These are phyloP conservation scores for Scleropages formosus DNA, from an alignment of 2,797 vertebrate genomes.

Conservation along the genomic window DNA sequence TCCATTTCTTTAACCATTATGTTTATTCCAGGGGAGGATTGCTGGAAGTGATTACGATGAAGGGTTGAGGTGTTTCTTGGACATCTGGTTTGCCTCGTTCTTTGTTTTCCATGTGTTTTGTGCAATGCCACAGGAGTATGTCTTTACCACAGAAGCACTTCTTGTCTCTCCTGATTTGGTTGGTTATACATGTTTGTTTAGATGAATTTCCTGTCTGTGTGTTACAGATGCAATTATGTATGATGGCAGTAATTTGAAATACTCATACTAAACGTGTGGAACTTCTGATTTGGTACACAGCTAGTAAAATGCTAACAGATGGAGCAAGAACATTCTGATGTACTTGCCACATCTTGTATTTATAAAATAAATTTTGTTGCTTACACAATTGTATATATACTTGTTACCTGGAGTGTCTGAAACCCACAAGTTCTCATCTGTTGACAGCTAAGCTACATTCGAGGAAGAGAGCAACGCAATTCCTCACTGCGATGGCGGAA, in stretches of 20 bases:
- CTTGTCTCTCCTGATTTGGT: background rate
- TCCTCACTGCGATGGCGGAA: background rate
- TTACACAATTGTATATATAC: slow-evolving; percentile 3
- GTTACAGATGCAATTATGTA: background rate
- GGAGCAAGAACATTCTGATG: too few species aligned
- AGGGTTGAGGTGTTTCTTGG: too few species aligned
- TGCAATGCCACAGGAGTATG: too few species aligned
- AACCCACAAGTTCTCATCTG: slow-evolving; percentile 10
- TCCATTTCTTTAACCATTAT: too few species aligned
- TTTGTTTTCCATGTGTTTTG: too few species aligned
- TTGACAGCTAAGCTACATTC: background rate
- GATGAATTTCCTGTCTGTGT: background rate
- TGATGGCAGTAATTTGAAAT: background rate
- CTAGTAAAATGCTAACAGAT: too few species aligned
- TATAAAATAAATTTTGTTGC: background rate
- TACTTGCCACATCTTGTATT: slow-evolving; percentile 11
- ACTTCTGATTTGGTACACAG: too few species aligned
- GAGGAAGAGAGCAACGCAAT: too few species aligned
- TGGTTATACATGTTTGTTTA: background rate
- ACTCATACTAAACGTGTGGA: background rate
- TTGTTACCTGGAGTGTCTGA: background rate
- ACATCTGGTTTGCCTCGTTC: too few species aligned
- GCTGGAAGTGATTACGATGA: too few species aligned
- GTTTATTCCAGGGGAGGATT: too few species aligned
- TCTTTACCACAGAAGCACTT: background rate